A percentile compares a stretch with the other conserved stretches of the same genome.
These are phyloP conservation scores for Ophion obscuratus DNA, from an alignment of 2,888 invertebrate genomes.

Conservation along the genomic window DNA sequence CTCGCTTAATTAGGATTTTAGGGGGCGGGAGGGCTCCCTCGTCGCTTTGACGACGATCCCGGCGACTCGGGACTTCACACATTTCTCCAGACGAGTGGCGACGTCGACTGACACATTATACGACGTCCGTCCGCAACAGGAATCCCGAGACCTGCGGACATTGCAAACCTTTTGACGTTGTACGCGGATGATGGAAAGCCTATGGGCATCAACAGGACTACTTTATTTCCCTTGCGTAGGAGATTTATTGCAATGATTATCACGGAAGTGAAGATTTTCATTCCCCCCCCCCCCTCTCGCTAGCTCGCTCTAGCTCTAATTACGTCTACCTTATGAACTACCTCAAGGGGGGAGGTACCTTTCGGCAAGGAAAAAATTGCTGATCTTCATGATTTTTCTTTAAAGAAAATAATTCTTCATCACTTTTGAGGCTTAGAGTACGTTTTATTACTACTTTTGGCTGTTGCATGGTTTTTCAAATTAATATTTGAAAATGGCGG, in stretches of 20 bases:
- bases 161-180: conserved; percentile 8
- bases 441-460: too few relatives aligned
- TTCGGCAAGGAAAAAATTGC: too few relatives aligned
- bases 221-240: conserved; percentile 36
- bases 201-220: conserved; percentile 31
- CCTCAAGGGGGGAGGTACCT: too few relatives aligned
- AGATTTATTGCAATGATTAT: conserved; percentile 45
- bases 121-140: conserved; percentile 20
- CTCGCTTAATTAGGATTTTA: conserved; percentile 60
- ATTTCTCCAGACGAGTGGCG: conserved; percentile 41
- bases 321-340: background rate
- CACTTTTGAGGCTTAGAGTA: too few relatives aligned
- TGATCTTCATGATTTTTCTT: too few relatives aligned
- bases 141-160: conserved; percentile 13
- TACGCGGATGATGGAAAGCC: conserved; percentile 2
- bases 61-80: conserved; percentile 45
- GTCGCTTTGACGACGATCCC: conserved; percentile 23
- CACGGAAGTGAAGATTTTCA: conserved; percentile 43
- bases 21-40: conserved; percentile 38
- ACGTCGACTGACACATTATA: conserved; percentile 54
- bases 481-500: too few relatives aligned
- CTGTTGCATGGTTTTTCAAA: too few relatives aligned
- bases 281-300: background rate
- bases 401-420: too few relatives aligned
- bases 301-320: background rate